Conservation (phyloP, 2,888 invertebrate genomes). For the Oligia fasciuncula region DNA sequence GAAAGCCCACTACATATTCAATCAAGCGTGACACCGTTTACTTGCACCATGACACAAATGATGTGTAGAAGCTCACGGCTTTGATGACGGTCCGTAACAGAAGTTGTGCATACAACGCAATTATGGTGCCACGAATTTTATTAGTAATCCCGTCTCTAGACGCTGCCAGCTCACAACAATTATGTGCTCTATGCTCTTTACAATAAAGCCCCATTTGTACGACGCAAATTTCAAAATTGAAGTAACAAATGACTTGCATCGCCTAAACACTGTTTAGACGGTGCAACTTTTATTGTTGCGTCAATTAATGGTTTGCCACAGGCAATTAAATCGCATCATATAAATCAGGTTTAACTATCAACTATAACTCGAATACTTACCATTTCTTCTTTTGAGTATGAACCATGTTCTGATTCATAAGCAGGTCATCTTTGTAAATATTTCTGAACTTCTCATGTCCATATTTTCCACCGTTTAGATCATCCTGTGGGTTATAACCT, state of each 20-base stretch:
- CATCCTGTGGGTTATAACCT: conserved; percentile 50
- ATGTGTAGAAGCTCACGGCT: not conserved
- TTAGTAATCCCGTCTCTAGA: not conserved
- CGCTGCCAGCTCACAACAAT: not conserved
- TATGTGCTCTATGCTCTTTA: not conserved
- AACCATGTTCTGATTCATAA: conserved; percentile 34
- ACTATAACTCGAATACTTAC: conserved; percentile 57
- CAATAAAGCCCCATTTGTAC: not conserved
- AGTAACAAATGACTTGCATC: not conserved
- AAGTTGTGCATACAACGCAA: not conserved
- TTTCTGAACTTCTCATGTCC: conserved; percentile 54
- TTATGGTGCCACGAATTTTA: not conserved
- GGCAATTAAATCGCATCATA: not conserved
- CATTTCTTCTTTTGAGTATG: conserved; percentile 71
- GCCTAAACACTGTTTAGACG: too few species aligned
- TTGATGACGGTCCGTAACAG: not conserved
- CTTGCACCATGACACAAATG: not conserved
- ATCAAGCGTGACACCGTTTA: not conserved
- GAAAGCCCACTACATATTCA: not conserved
- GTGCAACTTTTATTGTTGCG: not conserved
- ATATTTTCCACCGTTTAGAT: conserved; percentile 50
- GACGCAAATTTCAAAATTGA: not conserved
- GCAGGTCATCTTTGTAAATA: conserved; percentile 54
- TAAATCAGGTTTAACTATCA: not conserved
- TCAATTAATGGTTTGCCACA: not conserved